Conservation (phyloP, 2,888 invertebrate species). For the Ennomos quercinarius region DNA sequence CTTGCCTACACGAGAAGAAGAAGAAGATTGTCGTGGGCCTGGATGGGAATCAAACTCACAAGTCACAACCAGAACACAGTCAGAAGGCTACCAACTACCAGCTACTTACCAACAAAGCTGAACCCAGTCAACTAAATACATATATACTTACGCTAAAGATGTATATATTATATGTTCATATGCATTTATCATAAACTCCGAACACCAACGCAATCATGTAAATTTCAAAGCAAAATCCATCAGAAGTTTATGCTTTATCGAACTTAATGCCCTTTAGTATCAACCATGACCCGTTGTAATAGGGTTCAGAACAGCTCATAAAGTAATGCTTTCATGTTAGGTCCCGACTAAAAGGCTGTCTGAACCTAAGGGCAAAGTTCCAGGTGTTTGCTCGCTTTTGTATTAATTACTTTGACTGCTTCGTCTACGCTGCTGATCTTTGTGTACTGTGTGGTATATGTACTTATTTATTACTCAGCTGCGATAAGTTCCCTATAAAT, state of each 20-base stretch:
- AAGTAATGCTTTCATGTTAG: constrained; percentile 12
- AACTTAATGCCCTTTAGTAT: constrained; percentile 3
- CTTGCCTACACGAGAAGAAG: too few species aligned
- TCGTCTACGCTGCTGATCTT: constrained; percentile 13
- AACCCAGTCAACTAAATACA: too few species aligned
- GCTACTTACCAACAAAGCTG: too few species aligned
- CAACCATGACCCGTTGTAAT: neutral
- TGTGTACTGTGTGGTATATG: neutral
- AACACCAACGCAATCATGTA: constrained; percentile 5
- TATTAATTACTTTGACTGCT: constrained; percentile 36
- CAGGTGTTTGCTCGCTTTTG: constrained; percentile 29
- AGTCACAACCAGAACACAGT: too few species aligned
- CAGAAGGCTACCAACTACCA: too few species aligned
- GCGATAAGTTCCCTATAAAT: too few species aligned
- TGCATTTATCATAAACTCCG: too few species aligned
- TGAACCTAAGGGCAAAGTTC: constrained; percentile 27
- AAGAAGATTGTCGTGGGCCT: too few species aligned
- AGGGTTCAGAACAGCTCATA: constrained; percentile 17
- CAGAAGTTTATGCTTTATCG: constrained; percentile 21
- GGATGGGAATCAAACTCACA: too few species aligned
- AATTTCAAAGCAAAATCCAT: constrained; percentile 35
- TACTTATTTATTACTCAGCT: too few species aligned
- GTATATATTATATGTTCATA: too few species aligned
- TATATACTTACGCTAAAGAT: too few species aligned
- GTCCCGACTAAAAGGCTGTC: constrained; percentile 19